phyloP scores from a whole-genome alignment of 1,140 invertebrate species.

The Steinernema khuongi region DNA sequence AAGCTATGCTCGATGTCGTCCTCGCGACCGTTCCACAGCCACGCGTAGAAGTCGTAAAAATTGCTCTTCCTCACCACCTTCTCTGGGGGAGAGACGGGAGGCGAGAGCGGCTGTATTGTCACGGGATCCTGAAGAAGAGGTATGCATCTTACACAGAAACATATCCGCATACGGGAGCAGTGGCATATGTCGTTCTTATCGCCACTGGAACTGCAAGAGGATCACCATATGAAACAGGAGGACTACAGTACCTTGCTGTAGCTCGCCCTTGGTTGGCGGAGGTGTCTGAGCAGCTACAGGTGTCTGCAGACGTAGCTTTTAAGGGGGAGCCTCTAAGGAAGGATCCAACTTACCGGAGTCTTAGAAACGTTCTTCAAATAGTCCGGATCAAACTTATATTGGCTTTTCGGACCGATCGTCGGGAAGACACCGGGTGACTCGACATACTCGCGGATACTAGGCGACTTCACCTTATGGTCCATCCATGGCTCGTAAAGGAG shows the following conservation, averaged over 20 bases:
- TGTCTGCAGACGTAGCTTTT: too few species aligned
- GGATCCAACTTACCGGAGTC: background rate
- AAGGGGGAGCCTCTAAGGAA: too few species aligned
- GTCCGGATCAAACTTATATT: background rate
- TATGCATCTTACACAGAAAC: too few species aligned
- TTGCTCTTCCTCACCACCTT: background rate
- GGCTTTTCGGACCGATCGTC: background rate
- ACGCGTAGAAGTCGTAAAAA: background rate
- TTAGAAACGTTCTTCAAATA: background rate
- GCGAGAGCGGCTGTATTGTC: background rate
- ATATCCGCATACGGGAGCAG: too few species aligned
- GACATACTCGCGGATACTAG: background rate
- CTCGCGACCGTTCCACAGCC: slow-evolving; percentile 3
- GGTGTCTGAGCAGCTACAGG: background rate
- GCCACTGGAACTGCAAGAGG: background rate
- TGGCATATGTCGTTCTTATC: background rate
- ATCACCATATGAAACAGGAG: background rate
- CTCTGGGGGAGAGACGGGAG: background rate
- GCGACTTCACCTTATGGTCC: slow-evolving; percentile 1
- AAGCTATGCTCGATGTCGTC: background rate
- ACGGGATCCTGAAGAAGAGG: background rate
- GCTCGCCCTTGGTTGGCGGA: too few species aligned
- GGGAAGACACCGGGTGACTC: background rate
- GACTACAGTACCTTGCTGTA: background rate
- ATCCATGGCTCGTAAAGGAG: slow-evolving; percentile 6